These are phyloP conservation scores for Stomatorhinus walkeri DNA, from an alignment of 2,797 vertebrate species.

Conservation along the genomic window DNA sequence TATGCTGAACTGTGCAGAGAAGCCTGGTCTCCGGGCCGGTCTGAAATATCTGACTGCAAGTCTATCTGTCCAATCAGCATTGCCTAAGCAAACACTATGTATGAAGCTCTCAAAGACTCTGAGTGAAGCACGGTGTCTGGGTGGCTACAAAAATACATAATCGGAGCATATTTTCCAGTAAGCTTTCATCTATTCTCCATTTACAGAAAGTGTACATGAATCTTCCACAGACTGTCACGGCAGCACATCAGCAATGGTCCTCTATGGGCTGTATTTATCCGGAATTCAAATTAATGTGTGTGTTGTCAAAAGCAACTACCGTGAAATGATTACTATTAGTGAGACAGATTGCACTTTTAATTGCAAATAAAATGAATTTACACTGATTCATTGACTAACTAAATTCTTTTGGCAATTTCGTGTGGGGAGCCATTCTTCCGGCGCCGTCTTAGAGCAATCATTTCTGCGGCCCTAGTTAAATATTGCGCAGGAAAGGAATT, in stretches of 20 bases:
- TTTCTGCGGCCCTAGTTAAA: not conserved
- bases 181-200: not conserved
- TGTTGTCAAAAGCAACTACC: not conserved
- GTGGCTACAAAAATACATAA: too few species aligned
- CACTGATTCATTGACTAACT: not conserved
- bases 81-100: not conserved
- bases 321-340: not conserved
- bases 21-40: not conserved
- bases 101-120: not conserved
- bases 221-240: not conserved
- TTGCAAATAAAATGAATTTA: not conserved
- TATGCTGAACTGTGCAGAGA: not conserved
- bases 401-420: not conserved
- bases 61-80: not conserved
- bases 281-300: not conserved
- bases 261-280: not conserved
- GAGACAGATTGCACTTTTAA: not conserved
- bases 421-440: not conserved
- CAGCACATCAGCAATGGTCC: not conserved
- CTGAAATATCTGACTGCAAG: not conserved
- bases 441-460: not conserved
- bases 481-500: not conserved
- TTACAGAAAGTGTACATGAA: not conserved
- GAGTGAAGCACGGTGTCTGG: not conserved
- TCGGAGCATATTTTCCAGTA: not conserved